Conservation (phyloP, 2,797 vertebrate genomes). For the Falco peregrinus region DNA sequence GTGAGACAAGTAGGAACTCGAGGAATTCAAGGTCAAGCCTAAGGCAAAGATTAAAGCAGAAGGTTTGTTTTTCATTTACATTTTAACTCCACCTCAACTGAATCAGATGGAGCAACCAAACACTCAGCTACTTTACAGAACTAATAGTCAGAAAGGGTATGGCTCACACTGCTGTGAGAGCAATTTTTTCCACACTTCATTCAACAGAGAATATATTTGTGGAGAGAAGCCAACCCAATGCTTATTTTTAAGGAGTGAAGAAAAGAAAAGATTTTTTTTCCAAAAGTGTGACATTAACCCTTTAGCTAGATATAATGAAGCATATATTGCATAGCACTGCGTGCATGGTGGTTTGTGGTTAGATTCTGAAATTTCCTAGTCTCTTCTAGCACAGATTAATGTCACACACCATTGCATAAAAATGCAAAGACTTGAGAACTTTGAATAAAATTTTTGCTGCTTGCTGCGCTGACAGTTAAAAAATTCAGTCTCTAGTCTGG, state of each 20-base stretch:
- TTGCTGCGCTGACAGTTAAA: background rate
- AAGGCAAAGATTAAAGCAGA: conserved; percentile 42
- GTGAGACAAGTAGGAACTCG: background rate
- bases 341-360: background rate
- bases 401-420: background rate
- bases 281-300: background rate
- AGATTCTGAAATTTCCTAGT: background rate
- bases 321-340: background rate
- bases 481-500: background rate
- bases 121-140: background rate
- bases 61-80: conserved; percentile 9
- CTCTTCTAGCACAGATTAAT: background rate
- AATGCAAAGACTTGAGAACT: background rate
- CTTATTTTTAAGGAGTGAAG: background rate
- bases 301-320: background rate
- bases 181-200: background rate
- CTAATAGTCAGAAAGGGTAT: background rate
- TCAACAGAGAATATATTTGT: background rate
- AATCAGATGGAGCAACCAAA: background rate
- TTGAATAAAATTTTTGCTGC: background rate
- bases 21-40: conserved; percentile 32
- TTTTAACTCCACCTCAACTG: background rate
- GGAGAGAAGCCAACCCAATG: background rate
- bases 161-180: background rate
- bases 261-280: background rate